Evolutionary conservation across 2,113 vertebrate species (phyloP).

Genomic region (Menura novaehollandiae): DNA sequence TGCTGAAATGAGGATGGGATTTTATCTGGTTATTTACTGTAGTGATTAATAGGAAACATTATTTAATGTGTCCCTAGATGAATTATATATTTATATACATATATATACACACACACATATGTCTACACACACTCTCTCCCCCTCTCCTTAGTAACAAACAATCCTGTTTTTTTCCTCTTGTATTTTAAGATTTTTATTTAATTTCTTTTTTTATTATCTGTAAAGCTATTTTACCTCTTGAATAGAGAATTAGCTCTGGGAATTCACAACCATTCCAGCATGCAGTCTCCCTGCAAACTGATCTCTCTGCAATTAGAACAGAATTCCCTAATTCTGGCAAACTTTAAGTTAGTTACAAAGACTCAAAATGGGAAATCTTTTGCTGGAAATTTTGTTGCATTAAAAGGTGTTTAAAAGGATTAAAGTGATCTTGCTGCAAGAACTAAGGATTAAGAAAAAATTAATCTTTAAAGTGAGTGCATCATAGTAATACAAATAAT

Average conservation of each 20-base stretch:
- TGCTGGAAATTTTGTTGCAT: neutral
- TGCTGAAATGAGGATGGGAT: neutral
- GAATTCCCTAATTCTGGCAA: neutral
- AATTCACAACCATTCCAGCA: neutral
- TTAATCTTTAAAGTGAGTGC: neutral
- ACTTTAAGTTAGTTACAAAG: neutral
- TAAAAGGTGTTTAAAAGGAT: neutral
- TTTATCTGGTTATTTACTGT: neutral
- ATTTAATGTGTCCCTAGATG: neutral
- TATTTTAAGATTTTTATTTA: neutral
- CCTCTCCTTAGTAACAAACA: neutral
- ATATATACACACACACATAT: neutral
- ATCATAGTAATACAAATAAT: neutral
- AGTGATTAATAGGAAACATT: neutral
- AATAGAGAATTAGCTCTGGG: neutral
- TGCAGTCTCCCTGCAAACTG: neutral
- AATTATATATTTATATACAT: neutral
- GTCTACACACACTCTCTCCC: rapidly evolving
- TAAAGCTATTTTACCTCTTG: neutral
- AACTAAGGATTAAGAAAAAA: neutral
- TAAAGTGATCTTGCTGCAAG: neutral
- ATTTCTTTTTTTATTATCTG: neutral
- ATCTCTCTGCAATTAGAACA: neutral
- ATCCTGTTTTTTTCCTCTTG: neutral
- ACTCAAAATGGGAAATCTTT: neutral